Conservation (phyloP, 2,113 vertebrate genomes). For the Hiodon alosoides region DNA sequence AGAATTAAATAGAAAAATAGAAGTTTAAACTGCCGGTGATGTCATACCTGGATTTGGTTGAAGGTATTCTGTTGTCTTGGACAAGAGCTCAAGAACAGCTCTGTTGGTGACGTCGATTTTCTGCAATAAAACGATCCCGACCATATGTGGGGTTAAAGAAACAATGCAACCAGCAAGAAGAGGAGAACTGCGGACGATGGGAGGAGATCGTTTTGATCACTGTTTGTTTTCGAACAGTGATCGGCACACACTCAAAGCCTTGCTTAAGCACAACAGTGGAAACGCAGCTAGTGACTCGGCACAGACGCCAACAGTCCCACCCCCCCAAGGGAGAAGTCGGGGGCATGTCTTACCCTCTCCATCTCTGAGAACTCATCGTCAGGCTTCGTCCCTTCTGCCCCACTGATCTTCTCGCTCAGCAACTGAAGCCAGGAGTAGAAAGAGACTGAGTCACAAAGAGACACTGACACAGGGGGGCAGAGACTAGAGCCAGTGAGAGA, state of each 20-base stretch:
- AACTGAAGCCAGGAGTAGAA: constrained; percentile 54
- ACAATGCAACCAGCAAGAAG: not conserved
- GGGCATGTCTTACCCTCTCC: constrained; percentile 74
- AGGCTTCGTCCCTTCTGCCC: constrained; percentile 83
- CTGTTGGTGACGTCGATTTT: constrained; percentile 74
- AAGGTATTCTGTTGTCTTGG: constrained; percentile 81
- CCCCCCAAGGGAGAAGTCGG: no score
- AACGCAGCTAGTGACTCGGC: not conserved
- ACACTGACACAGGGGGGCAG: not conserved
- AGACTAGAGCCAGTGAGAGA: not conserved
- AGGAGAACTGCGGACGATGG: not conserved
- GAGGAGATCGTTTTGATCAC: no score
- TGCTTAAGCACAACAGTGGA: not conserved
- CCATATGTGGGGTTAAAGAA: not conserved
- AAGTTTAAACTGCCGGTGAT: not conserved
- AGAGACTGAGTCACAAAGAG: not conserved
- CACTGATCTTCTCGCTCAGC: constrained; percentile 84
- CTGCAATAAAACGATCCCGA: constrained; percentile 52
- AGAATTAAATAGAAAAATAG: not conserved
- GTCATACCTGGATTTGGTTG: constrained; percentile 91
- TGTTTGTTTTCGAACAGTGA: no score
- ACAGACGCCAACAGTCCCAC: not conserved
- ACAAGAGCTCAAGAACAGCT: constrained; percentile 74
- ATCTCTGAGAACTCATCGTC: constrained; percentile 84
- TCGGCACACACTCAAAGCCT: not conserved